Percentiles rank a stretch among this genome's conserved stretches.
These are phyloP conservation scores for Trigoniulus corallinus DNA, from an alignment of 1,140 invertebrate genomes.

Conservation along the genomic window DNA sequence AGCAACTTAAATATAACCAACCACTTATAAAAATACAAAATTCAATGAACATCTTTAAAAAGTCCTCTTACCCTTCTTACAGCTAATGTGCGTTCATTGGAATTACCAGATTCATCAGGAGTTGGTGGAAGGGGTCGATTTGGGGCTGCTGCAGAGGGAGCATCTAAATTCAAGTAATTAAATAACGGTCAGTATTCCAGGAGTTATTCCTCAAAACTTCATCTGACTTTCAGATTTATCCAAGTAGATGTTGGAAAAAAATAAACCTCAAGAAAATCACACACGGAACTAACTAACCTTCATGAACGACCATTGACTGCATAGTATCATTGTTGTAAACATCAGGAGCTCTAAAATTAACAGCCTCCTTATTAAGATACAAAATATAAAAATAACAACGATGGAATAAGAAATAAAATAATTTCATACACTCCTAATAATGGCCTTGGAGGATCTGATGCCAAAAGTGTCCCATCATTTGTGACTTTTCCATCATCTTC, in stretches of 20 bases:
- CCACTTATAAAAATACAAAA: neutral
- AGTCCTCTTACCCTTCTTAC: slow-evolving; percentile 59
- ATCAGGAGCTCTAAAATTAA: slow-evolving; percentile 20
- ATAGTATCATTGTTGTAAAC: slow-evolving; percentile 19
- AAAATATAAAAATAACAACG: neutral
- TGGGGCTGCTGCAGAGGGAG: slow-evolving; percentile 45
- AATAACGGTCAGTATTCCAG: too few relatives aligned
- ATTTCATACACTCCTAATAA: slow-evolving; percentile 62
- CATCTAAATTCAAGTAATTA: neutral
- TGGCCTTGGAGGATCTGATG: slow-evolving; percentile 89
- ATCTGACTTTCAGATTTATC: too few relatives aligned
- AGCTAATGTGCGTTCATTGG: slow-evolving; percentile 71
- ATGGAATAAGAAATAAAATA: slow-evolving; percentile 12
- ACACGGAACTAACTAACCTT: slow-evolving; percentile 25
- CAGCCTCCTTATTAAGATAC: slow-evolving; percentile 1
- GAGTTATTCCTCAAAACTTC: neutral
- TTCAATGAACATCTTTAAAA: neutral
- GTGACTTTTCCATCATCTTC: slow-evolving; percentile 32
- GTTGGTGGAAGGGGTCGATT: slow-evolving; percentile 84
- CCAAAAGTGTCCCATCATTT: slow-evolving; percentile 84
- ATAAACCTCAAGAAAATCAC: slow-evolving; percentile 4
- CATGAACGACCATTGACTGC: slow-evolving; percentile 28
- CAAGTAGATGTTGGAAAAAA: neutral
- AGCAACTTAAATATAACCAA: neutral
- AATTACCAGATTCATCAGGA: slow-evolving; percentile 58